Percentiles rank a stretch among this genome's conserved stretches.
phyloP scores from a whole-genome alignment of 2,797 vertebrate species.

The Sparus aurata region DNA sequence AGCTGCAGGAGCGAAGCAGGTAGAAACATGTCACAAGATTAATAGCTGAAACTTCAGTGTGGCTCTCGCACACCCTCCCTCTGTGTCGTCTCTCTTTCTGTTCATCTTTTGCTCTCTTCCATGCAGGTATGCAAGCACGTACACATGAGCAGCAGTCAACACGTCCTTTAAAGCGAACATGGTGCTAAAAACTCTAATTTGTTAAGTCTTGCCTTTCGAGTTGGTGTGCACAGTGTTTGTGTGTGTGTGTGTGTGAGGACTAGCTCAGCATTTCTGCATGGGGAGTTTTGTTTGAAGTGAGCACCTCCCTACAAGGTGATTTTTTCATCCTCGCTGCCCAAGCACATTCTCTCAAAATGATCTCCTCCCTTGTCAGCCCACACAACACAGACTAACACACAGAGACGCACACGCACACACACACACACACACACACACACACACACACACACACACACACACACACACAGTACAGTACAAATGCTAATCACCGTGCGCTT shows the following conservation, averaged over 20 bases:
- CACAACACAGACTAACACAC: background rate
- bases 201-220: background rate
- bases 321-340: slow-evolving; percentile 30
- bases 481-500: background rate
- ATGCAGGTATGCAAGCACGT: background rate
- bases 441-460: slow-evolving; percentile 5
- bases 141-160: background rate
- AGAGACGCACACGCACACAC: background rate
- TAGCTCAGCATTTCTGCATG: slow-evolving; percentile 39
- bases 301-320: slow-evolving; percentile 48
- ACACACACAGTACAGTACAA: slow-evolving; percentile 1
- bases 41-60: slow-evolving; percentile 47
- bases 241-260: background rate
- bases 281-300: slow-evolving; percentile 48
- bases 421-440: slow-evolving; percentile 20
- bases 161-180: background rate
- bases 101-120: background rate
- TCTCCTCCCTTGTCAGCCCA: slow-evolving; percentile 32
- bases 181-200: background rate
- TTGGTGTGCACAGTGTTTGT: slow-evolving; percentile 1
- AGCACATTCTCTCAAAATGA: slow-evolving; percentile 47
- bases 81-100: slow-evolving; percentile 8
- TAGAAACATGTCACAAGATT: slow-evolving; percentile 69
- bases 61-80: slow-evolving; percentile 42
- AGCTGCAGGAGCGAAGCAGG: slow-evolving; percentile 59